phyloP scores from a whole-genome alignment of 2,888 invertebrate species.

The Chironomus tentans region DNA sequence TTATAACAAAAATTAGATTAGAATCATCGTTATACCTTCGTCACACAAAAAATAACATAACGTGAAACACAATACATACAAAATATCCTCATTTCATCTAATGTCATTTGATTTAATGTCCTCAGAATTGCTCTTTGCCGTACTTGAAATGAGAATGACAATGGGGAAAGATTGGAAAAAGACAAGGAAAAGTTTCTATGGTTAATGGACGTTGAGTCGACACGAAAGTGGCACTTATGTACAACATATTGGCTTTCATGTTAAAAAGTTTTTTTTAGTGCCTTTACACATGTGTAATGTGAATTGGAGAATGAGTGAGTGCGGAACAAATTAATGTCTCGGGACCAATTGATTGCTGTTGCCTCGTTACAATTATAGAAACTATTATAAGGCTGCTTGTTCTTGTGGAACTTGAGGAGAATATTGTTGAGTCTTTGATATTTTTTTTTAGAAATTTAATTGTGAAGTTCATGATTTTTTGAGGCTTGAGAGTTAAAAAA shows the following conservation, averaged over 20 bases:
- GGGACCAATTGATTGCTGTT: slow-evolving; percentile 23
- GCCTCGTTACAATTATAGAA: neutral
- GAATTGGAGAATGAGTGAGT: neutral
- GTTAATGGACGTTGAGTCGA: slow-evolving; percentile 21
- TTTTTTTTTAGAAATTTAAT: no score
- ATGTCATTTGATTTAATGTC: slow-evolving; percentile 27
- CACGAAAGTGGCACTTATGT: slow-evolving; percentile 13
- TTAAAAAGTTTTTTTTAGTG: no score
- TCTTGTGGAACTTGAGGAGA: no score
- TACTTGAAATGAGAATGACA: neutral
- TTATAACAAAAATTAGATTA: slow-evolving; percentile 26
- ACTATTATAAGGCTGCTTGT: no score
- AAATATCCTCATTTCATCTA: neutral
- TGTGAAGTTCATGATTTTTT: no score
- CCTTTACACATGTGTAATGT: no score
- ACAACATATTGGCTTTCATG: slow-evolving; percentile 8
- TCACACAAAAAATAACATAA: neutral
- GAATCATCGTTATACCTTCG: slow-evolving; percentile 18
- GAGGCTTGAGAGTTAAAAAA: no score
- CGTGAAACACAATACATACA: neutral
- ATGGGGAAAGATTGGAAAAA: neutral
- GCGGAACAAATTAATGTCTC: slow-evolving; percentile 26
- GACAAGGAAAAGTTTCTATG: slow-evolving; percentile 4
- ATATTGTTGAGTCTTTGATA: no score
- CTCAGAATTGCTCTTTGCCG: neutral